Conservation (phyloP, 2,113 vertebrate species). For the Cercocebus atys region DNA sequence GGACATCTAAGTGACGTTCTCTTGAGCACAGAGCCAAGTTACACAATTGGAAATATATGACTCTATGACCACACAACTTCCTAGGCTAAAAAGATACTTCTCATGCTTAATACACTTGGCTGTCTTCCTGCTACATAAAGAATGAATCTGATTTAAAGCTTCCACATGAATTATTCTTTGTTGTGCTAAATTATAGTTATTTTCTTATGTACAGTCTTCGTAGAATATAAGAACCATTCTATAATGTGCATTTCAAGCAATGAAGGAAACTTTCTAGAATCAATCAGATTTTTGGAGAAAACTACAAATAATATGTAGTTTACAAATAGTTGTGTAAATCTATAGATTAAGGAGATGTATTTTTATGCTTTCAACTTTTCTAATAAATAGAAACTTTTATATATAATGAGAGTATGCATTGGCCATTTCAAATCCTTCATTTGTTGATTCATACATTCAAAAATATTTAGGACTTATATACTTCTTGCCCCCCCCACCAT, state of each 20-base stretch:
- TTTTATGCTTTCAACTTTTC: neutral
- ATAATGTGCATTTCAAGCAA: neutral
- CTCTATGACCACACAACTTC: neutral
- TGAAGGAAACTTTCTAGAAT: neutral
- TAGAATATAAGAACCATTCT: neutral
- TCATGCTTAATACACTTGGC: neutral
- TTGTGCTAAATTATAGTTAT: neutral
- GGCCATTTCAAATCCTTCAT: neutral
- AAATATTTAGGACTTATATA: neutral
- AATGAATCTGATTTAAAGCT: neutral
- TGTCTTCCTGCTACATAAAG: neutral
- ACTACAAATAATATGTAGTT: neutral
- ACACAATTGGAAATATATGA: conserved; percentile 62
- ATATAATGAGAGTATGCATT: neutral
- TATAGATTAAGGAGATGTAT: neutral
- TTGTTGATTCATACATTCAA: neutral
- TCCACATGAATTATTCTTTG: conserved; percentile 2
- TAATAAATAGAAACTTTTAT: neutral
- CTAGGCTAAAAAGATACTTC: neutral
- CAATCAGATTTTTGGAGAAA: neutral
- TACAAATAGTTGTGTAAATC: neutral
- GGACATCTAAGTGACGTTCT: conserved; percentile 28
- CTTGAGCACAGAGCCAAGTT: conserved; percentile 46
- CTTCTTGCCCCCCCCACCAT: accelerated
- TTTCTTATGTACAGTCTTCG: neutral